phyloP scores from a whole-genome alignment of 2,888 invertebrate species.

The Formica aserva region DNA sequence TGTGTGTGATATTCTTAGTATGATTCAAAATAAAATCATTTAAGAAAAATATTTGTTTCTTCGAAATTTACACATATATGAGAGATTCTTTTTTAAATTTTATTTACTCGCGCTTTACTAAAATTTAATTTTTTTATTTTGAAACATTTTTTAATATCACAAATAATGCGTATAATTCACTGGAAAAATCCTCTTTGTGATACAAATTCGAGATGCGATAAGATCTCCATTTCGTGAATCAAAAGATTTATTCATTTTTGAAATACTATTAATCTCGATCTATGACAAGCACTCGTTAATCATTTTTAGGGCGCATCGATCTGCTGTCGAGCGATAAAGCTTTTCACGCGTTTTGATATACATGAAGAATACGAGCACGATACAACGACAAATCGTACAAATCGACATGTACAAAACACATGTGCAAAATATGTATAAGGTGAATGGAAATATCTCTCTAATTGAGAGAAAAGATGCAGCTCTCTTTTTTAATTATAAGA shows the following conservation, averaged over 20 bases:
- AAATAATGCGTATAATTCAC: neutral
- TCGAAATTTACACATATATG: neutral
- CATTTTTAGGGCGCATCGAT: constrained; percentile 59
- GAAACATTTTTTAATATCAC: neutral
- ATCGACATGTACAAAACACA: neutral
- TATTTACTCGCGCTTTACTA: neutral
- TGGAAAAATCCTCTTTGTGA: neutral
- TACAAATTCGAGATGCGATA: constrained; percentile 18
- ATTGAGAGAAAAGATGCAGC: neutral
- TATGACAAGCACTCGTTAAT: constrained; percentile 51
- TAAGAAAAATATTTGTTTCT: neutral
- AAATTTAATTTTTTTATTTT: neutral
- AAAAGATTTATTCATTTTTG: constrained; percentile 44
- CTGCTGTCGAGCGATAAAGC: constrained; percentile 36
- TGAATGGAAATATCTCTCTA: neutral
- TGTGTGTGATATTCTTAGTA: neutral
- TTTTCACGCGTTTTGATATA: constrained; percentile 52
- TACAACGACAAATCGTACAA: constrained; percentile 17
- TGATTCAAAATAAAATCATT: neutral
- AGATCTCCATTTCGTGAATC: constrained; percentile 11
- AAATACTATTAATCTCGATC: constrained; percentile 48
- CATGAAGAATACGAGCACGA: constrained; percentile 5
- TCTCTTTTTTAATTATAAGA: neutral
- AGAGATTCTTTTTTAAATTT: neutral
- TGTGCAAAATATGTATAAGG: neutral